Evolutionary conservation across 2,113 vertebrate species (phyloP).

Genomic region (Macroglossus sobrinus): DNA sequence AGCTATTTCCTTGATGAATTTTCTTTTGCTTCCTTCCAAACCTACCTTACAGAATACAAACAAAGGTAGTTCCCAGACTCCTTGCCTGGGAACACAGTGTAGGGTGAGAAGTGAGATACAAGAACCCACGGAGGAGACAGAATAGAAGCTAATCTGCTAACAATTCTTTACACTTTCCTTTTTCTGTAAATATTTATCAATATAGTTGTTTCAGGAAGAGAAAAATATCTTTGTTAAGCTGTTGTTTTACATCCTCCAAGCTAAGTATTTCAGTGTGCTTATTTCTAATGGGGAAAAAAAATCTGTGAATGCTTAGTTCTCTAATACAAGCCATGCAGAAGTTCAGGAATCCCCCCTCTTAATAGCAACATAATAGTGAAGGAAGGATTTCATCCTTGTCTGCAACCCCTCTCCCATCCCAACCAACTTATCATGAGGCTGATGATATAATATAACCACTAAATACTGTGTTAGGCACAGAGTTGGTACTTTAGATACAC

Average conservation of each 20-base stretch:
- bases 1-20: constrained; percentile 33
- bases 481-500: not conserved
- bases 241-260: not conserved
- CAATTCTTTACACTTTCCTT: not conserved
- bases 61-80: not conserved
- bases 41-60: not conserved
- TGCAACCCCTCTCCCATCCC: not conserved
- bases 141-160: not conserved
- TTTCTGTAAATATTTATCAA: not conserved
- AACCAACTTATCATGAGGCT: not conserved
- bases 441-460: not conserved
- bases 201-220: not conserved
- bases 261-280: not conserved
- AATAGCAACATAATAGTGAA: not conserved
- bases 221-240: not conserved
- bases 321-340: not conserved
- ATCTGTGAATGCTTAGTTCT: not conserved
- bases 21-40: not conserved
- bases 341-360: not conserved
- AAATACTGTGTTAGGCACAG: not conserved
- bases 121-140: not conserved
- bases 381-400: not conserved
- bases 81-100: not conserved
- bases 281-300: not conserved
- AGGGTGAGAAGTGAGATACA: not conserved